Conservation (phyloP, 2,113 vertebrate species). For the Fregata magnificens region DNA sequence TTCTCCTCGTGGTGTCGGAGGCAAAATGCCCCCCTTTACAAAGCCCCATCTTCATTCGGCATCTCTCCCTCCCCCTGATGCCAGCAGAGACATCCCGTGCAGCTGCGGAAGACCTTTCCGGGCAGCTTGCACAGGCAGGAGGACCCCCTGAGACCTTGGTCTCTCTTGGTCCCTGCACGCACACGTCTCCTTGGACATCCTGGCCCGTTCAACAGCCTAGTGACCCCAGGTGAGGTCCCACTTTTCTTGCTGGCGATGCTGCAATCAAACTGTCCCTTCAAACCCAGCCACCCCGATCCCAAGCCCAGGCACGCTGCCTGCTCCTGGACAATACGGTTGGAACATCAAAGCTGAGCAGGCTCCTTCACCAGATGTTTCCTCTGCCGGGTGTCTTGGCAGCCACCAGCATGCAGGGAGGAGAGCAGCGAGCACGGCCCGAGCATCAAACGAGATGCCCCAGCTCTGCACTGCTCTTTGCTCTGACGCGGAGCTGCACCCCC, state of each 20-base stretch:
- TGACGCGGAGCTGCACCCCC: neutral
- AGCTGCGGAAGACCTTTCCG: neutral
- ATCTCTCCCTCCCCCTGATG: neutral
- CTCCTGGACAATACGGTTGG: neutral
- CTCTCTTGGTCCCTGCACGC: accelerated
- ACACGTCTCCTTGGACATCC: neutral
- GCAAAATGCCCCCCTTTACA: accelerated
- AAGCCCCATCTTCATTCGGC: neutral
- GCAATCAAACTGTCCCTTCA: neutral
- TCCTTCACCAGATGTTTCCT: neutral
- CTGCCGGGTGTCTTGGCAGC: neutral
- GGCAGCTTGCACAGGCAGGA: neutral
- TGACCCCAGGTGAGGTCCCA: neutral
- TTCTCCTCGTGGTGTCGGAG: accelerated
- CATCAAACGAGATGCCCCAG: neutral
- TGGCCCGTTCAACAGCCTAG: accelerated
- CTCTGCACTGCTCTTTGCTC: neutral
- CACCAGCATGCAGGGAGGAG: neutral
- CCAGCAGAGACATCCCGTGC: accelerated
- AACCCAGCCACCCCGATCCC: neutral
- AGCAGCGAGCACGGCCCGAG: neutral
- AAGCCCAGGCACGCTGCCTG: no score
- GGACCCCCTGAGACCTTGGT: neutral
- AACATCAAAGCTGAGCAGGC: neutral
- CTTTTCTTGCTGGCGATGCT: neutral